A percentile compares a stretch with the other conserved stretches of the same genome.
Evolutionary conservation across 2,797 vertebrate species (phyloP).

Genomic region (Oreochromis grahami): DNA sequence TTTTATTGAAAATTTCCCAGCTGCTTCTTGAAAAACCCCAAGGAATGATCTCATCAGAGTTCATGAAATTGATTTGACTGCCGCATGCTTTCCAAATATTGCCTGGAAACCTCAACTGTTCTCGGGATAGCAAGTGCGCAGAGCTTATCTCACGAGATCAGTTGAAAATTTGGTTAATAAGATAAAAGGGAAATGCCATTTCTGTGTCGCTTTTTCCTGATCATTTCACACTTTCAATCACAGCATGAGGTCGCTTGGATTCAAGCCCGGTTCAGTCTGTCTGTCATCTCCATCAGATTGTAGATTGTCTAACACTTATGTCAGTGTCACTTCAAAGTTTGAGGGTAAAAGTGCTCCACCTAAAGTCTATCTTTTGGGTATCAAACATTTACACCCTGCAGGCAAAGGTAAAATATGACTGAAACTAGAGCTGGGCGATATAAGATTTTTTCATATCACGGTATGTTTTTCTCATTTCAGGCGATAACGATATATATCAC

Average conservation of each 20-base stretch:
- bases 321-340: slow-evolving; percentile 34
- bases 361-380: slow-evolving; percentile 36
- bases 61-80: slow-evolving; percentile 62
- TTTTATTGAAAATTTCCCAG: slow-evolving; percentile 55
- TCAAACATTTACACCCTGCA: slow-evolving; percentile 25
- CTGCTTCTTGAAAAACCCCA: slow-evolving; percentile 59
- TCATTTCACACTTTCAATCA: slow-evolving; percentile 75
- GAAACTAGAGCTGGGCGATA: not conserved
- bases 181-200: slow-evolving; percentile 49
- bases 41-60: slow-evolving; percentile 68
- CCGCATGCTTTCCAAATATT: slow-evolving; percentile 65
- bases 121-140: slow-evolving; percentile 33
- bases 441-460: too few species aligned
- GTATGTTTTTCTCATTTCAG: too few species aligned
- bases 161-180: slow-evolving; percentile 39
- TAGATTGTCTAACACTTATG: slow-evolving; percentile 53
- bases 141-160: slow-evolving; percentile 46
- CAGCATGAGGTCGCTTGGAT: slow-evolving; percentile 62
- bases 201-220: slow-evolving; percentile 68
- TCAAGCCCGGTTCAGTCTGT: slow-evolving; percentile 47
- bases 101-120: slow-evolving; percentile 51
- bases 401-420: not conserved
- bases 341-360: slow-evolving; percentile 42
- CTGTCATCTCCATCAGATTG: slow-evolving; percentile 49
- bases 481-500: too few species aligned